Evolutionary conservation across 2,888 invertebrate species (phyloP).

Genomic region (Xanthostigma xanthostigma): DNA sequence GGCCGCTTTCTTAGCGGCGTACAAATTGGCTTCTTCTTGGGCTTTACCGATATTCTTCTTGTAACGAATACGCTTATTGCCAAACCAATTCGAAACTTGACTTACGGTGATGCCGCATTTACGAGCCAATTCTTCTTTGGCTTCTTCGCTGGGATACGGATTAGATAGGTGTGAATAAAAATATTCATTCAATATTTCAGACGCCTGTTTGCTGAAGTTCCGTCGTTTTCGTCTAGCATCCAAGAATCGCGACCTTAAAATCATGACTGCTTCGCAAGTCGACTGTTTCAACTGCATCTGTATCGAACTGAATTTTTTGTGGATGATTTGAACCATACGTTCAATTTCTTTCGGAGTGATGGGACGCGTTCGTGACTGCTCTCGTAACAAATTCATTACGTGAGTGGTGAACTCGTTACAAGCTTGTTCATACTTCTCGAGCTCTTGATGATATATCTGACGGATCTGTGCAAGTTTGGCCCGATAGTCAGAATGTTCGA

Average conservation of each 20-base stretch:
- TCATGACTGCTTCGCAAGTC: constrained; percentile 99
- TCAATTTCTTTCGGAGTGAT: constrained; percentile 99
- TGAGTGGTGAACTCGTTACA: constrained; percentile 99
- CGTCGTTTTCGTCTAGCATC: constrained; percentile 81
- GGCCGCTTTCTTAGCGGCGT: constrained; percentile 95
- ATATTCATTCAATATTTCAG: constrained; percentile 98
- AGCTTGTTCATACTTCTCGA: constrained; percentile 99
- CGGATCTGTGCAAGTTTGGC: constrained; percentile 97
- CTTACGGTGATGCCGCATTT: constrained; percentile 96
- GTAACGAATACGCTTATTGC: constrained; percentile 98
- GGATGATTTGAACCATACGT: constrained; percentile 96
- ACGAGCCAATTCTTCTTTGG: constrained; percentile 96
- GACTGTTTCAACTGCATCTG: constrained; percentile 99
- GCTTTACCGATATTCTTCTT: constrained; percentile 99
- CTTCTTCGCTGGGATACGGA: constrained; percentile 99
- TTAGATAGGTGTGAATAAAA: constrained; percentile 99
- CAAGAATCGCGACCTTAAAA: constrained; percentile 72
- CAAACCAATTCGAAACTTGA: constrained; percentile 98
- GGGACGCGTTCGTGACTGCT: constrained; percentile 93
- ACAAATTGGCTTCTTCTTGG: constrained; percentile 97
- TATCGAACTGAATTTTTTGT: constrained; percentile 95
- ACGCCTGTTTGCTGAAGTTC: constrained; percentile 99
- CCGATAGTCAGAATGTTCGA: constrained; percentile 98
- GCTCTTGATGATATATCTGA: constrained; percentile 96
- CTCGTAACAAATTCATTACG: constrained; percentile 92